A percentile compares a stretch with the other conserved stretches of the same genome.
Evolutionary conservation across 2,113 vertebrate genomes (phyloP).

Genomic region (Hemichromis elongatus): DNA sequence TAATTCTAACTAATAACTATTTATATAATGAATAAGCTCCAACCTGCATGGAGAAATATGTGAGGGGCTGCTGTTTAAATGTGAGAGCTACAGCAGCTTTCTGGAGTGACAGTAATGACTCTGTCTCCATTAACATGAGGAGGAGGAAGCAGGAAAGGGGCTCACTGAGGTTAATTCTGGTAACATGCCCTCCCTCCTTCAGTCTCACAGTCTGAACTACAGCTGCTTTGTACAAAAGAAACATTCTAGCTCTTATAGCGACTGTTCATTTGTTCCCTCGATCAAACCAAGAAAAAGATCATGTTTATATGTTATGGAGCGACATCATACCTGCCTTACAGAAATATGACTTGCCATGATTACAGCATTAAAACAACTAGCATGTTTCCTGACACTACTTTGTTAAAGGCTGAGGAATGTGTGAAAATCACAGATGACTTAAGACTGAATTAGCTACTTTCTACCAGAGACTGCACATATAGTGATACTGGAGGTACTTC

Average conservation of each 20-base stretch:
- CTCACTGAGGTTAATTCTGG: not conserved
- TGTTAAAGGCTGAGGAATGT: not conserved
- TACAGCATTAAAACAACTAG: not conserved
- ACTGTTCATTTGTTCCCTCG: not conserved
- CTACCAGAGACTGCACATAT: not conserved
- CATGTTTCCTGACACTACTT: not conserved
- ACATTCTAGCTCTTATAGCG: not conserved
- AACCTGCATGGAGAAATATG: not conserved
- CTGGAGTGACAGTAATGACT: conserved; percentile 4
- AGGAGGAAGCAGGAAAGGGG: not conserved
- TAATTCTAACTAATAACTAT: not conserved
- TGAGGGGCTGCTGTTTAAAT: not conserved
- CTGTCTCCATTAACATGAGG: not conserved
- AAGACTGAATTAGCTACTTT: not conserved
- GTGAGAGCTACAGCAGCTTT: not conserved
- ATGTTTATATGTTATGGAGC: not conserved
- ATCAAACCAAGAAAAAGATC: not conserved
- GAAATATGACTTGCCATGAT: not conserved
- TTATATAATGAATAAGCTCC: not conserved
- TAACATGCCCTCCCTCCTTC: not conserved
- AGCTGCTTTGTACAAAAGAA: not conserved
- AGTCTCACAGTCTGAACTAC: not conserved
- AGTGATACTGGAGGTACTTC: not conserved
- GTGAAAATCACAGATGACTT: not conserved
- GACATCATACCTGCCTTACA: not conserved